phyloP scores from a whole-genome alignment of 35 echinoderm and acorn worm species.

The Apostichopus japonicus region DNA sequence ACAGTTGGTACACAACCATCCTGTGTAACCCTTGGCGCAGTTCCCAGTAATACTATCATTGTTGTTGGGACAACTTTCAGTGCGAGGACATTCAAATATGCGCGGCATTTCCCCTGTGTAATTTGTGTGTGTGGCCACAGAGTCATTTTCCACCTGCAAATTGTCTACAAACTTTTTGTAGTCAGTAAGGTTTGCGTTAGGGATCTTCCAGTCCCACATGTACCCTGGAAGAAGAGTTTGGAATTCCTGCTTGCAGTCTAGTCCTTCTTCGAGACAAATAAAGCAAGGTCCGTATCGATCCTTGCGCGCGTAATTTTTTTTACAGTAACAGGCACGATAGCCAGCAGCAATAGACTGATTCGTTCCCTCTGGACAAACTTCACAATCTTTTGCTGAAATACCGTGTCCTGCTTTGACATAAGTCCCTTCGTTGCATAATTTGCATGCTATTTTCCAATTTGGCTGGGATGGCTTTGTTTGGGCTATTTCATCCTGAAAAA shows the following conservation, averaged over 20 bases:
- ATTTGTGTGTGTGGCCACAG: background rate
- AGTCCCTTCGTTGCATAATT: constrained; percentile 53
- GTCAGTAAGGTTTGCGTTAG: background rate
- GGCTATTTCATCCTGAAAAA: constrained; percentile 53
- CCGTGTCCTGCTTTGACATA: constrained; percentile 1
- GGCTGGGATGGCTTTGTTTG: background rate
- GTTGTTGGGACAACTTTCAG: background rate
- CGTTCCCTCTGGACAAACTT: constrained; percentile 64
- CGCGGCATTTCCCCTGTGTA: background rate
- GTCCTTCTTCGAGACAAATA: constrained; percentile 31
- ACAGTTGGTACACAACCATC: constrained; percentile 14
- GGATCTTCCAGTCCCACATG: background rate
- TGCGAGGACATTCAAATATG: background rate
- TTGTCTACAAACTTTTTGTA: background rate
- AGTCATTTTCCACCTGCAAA: background rate
- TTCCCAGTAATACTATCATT: background rate
- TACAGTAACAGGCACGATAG: constrained; percentile 56
- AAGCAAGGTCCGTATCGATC: constrained; percentile 42
- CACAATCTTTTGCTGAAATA: background rate
- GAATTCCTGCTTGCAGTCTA: constrained; percentile 51
- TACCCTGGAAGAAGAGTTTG: constrained; percentile 1
- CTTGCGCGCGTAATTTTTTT: constrained; percentile 6
- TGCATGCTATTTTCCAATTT: background rate
- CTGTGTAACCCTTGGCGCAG: constrained; percentile 10
- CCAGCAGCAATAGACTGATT: constrained; percentile 1